A percentile compares a stretch with the other conserved stretches of the same genome.
Conservation (phyloP, 2,797 vertebrate genomes). For the Gymnodraco acuticeps region DNA sequence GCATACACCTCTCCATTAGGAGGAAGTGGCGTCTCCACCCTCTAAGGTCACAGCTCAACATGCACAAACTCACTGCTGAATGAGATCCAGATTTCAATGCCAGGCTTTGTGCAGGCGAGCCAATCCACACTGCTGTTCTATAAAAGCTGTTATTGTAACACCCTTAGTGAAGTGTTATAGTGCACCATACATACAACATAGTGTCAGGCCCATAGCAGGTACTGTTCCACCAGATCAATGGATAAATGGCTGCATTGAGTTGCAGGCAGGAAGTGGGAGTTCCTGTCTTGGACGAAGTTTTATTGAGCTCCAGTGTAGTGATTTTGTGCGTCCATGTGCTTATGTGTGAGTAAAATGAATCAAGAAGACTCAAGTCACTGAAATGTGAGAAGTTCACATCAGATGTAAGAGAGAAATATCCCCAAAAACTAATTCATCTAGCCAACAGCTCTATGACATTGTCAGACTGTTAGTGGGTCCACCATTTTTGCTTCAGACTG, state of each 20-base stretch:
- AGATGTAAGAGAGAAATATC: conserved; percentile 6
- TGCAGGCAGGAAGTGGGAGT: conserved; percentile 31
- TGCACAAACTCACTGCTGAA: conserved; percentile 63
- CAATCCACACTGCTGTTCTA: conserved; percentile 53
- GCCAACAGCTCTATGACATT: not conserved
- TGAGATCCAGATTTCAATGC: conserved; percentile 77
- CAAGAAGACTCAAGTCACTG: conserved; percentile 2
- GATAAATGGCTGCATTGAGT: conserved; percentile 75
- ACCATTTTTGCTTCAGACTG: not conserved
- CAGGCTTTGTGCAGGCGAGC: conserved; percentile 69
- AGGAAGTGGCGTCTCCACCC: conserved; percentile 77
- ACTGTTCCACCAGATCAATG: conserved; percentile 56
- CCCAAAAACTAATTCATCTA: not conserved
- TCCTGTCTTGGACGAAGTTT: conserved; percentile 42
- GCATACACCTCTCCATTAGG: conserved; percentile 55
- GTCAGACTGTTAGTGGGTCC: not conserved
- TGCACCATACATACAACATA: conserved; percentile 56
- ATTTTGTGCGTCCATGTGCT: conserved; percentile 27
- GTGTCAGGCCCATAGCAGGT: conserved; percentile 45
- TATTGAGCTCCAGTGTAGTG: conserved; percentile 38
- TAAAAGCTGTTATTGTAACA: conserved; percentile 80
- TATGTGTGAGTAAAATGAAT: conserved; percentile 4
- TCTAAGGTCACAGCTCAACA: conserved; percentile 71
- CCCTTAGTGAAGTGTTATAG: conserved; percentile 72
- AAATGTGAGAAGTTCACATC: conserved; percentile 2